Conservation (phyloP, 1,140 invertebrate species). For the Nebria ingens region DNA sequence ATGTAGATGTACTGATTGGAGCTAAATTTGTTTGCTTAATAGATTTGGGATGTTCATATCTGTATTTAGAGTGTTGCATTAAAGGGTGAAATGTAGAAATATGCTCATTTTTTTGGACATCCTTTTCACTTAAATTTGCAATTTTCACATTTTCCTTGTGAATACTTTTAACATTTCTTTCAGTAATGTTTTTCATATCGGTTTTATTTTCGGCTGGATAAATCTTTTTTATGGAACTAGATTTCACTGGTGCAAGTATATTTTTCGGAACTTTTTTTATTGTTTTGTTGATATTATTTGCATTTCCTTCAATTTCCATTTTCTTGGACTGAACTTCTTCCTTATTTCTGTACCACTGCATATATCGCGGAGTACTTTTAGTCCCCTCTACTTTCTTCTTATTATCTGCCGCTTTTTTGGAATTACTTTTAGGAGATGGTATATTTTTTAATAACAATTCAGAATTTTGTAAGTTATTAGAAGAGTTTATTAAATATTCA, state of each 20-base stretch:
- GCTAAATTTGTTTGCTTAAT: slow-evolving; percentile 35
- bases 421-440: not conserved
- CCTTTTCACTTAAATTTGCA: slow-evolving; percentile 23
- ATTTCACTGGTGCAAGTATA: slow-evolving; percentile 20
- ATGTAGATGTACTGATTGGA: slow-evolving; percentile 53
- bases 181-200: slow-evolving; percentile 34
- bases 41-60: slow-evolving; percentile 50
- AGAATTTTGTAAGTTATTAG: not conserved
- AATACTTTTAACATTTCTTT: slow-evolving; percentile 35
- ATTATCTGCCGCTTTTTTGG: slow-evolving; percentile 14
- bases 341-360: slow-evolving; percentile 53
- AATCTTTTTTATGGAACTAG: slow-evolving; percentile 26
- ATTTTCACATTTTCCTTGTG: slow-evolving; percentile 13
- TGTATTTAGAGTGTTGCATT: slow-evolving; percentile 63
- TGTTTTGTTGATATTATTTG: slow-evolving; percentile 26
- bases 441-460: slow-evolving; percentile 18
- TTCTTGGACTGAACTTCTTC: slow-evolving; percentile 17
- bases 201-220: slow-evolving; percentile 34
- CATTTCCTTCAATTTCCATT: slow-evolving; percentile 36
- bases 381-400: slow-evolving; percentile 23
- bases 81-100: slow-evolving; percentile 47
- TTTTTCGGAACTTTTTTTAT: slow-evolving; percentile 19
- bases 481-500: not conserved
- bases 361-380: slow-evolving; percentile 47
- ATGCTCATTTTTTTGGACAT: slow-evolving; percentile 28